Percentiles rank a stretch among this genome's conserved stretches.
phyloP scores from a whole-genome alignment of 2,797 vertebrate genomes.

The Helostoma temminkii region DNA sequence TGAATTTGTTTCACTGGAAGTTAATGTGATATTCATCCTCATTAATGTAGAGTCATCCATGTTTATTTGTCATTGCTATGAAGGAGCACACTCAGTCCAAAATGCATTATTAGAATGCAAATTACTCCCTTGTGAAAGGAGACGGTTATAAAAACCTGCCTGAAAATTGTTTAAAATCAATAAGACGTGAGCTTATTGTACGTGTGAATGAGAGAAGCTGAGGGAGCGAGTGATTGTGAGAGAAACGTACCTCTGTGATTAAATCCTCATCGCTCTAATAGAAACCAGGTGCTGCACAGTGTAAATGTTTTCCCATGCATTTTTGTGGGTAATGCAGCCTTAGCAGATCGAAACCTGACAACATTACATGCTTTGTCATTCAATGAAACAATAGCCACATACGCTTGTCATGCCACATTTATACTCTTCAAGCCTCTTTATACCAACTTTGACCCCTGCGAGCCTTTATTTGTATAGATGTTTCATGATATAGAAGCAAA shows the following conservation, averaged over 20 bases:
- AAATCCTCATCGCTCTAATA: conserved; percentile 76
- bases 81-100: conserved; percentile 22
- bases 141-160: conserved; percentile 7
- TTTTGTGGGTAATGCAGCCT: conserved; percentile 71
- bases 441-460: conserved; percentile 47
- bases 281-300: conserved; percentile 79
- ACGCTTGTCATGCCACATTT: conserved; percentile 71
- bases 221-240: conserved; percentile 50
- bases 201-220: conserved; percentile 34
- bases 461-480: not conserved
- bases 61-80: conserved; percentile 37
- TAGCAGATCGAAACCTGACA: conserved; percentile 79
- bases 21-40: conserved; percentile 40
- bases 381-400: conserved; percentile 79
- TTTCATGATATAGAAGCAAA: conserved; percentile 9
- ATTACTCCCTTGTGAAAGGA: conserved; percentile 16
- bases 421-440: conserved; percentile 61
- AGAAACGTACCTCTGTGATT: conserved; percentile 72
- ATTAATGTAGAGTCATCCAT: conserved; percentile 24
- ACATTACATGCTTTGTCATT: conserved; percentile 85
- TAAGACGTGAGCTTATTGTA: conserved; percentile 51
- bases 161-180: conserved; percentile 37
- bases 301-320: conserved; percentile 84
- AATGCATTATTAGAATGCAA: conserved; percentile 30
- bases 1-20: conserved; percentile 42